These are phyloP conservation scores for Archivesica marissinica DNA, from an alignment of 1,140 invertebrate genomes.

Conservation along the genomic window DNA sequence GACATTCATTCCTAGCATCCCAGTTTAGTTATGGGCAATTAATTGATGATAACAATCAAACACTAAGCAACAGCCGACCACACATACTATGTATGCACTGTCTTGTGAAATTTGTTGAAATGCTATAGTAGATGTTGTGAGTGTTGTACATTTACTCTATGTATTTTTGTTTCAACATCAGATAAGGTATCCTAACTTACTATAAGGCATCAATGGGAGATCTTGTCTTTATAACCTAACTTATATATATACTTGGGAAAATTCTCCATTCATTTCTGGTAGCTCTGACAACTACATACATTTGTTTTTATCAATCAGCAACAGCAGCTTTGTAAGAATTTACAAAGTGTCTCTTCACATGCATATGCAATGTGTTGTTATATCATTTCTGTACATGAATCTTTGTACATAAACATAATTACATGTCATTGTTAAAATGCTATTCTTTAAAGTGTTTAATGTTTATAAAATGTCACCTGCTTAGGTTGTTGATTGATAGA, in stretches of 20 bases:
- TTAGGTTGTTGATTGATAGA: slow-evolving; percentile 34
- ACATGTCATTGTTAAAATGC: too few relatives aligned
- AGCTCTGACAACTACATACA: slow-evolving; percentile 27
- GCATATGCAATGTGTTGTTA: neutral
- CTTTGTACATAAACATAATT: too few relatives aligned
- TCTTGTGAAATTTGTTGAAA: neutral
- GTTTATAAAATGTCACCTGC: neutral
- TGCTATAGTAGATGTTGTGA: slow-evolving; percentile 4
- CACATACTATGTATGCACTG: neutral
- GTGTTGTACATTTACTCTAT: neutral
- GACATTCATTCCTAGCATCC: neutral
- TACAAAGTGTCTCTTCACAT: neutral
- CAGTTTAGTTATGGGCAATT: neutral
- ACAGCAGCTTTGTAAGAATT: neutral
- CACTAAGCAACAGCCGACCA: too few relatives aligned
- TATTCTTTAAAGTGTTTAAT: too few relatives aligned
- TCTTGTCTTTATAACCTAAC: slow-evolving; percentile 28
- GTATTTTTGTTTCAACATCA: slow-evolving; percentile 27
- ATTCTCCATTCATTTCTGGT: slow-evolving; percentile 9
- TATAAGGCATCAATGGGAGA: slow-evolving; percentile 58
- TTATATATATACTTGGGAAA: slow-evolving; percentile 10
- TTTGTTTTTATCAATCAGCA: slow-evolving; percentile 9
- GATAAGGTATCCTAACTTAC: slow-evolving; percentile 51
- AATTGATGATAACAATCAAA: neutral
- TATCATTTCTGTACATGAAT: too few relatives aligned